Base-by-base conservation (phyloP, 1,140 invertebrate genomes). In the Penaeus indicus region DNA sequence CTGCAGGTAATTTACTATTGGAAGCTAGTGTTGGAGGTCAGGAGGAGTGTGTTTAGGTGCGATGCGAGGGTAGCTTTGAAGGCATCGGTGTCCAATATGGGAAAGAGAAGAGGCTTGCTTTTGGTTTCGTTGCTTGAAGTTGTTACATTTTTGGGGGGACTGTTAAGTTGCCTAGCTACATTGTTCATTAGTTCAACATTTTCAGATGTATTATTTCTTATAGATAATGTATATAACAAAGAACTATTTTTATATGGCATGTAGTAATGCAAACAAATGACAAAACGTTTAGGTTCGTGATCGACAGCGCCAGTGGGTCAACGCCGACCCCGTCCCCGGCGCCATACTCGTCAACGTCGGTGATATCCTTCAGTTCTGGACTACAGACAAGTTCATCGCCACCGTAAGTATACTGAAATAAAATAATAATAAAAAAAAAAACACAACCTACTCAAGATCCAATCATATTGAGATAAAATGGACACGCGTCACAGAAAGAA, bases 331-430 rank as follows among this genome's bases (percentile, higher is more conserved):
- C 91, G 93, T 97, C 54, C 96, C 96, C 0, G 96, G 95, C 60
- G 95, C 96, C 18, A 95, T 97, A 90, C 93, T 97, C 25, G 94
- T 97, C 54, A 96, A 96, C 91, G 95, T 95, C 38, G 97, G 96
- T 32, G 96, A 97, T 91, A 94, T 97, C 78, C 92, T 97, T 62
- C 95, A 96, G 75, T 94, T 94, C 64, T 97, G 96, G 96, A 97
- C 96, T 18, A 94, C 94, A 60, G 95, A 95, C 79, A 93, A 94
- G 64, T 94, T 96, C 84, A 94, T 95, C 19, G 95, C 96, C 75
- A 93, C 96, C 91, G 95, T 96, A 92, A n/a, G 89, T 42, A 42
- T 3, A 42, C 4, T 54, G 32, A 79, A 79, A 79, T 18, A 54
- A n/a, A 38, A 0, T 2, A 18, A n/a, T 38, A 19, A 22, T 79